phyloP scores from a whole-genome alignment of 2,113 vertebrate genomes.

The Pelodiscus sinensis region DNA sequence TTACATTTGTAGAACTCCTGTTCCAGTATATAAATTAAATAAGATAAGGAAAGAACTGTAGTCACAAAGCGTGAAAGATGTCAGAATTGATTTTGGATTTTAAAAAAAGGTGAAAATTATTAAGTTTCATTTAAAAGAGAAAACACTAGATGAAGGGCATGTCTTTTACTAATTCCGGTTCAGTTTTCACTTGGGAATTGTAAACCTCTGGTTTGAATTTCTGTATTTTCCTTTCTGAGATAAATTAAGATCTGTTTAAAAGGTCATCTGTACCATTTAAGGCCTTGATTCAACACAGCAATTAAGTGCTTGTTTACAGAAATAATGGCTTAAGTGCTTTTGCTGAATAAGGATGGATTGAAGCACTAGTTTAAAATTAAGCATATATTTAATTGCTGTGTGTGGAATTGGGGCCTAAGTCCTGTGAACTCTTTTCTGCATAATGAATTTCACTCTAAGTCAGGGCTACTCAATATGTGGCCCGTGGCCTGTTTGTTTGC shows the following conservation, averaged over 20 bases:
- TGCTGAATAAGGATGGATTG: not conserved
- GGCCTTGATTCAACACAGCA: not conserved
- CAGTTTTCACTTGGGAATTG: not conserved
- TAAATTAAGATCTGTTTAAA: not conserved
- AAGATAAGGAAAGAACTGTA: slow-evolving; percentile 38
- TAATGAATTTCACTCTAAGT: not conserved
- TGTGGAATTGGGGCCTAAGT: not conserved
- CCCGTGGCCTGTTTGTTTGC: too few relatives aligned
- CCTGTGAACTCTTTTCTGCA: not conserved
- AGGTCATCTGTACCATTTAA: not conserved
- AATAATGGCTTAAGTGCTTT: not conserved
- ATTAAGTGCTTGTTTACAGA: not conserved
- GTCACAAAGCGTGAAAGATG: not conserved
- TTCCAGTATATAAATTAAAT: slow-evolving; percentile 46
- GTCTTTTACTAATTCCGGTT: not conserved
- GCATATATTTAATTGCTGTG: not conserved
- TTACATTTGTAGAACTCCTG: slow-evolving; percentile 47
- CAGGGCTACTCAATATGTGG: too few relatives aligned
- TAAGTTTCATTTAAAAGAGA: not conserved
- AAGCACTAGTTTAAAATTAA: not conserved
- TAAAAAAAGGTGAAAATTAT: not conserved
- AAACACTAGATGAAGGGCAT: not conserved
- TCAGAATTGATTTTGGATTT: not conserved
- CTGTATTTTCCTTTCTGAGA: not conserved
- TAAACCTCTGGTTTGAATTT: not conserved